Evolutionary conservation across 2,113 vertebrate genomes (phyloP).

Genomic region (Trogon surrucura): DNA sequence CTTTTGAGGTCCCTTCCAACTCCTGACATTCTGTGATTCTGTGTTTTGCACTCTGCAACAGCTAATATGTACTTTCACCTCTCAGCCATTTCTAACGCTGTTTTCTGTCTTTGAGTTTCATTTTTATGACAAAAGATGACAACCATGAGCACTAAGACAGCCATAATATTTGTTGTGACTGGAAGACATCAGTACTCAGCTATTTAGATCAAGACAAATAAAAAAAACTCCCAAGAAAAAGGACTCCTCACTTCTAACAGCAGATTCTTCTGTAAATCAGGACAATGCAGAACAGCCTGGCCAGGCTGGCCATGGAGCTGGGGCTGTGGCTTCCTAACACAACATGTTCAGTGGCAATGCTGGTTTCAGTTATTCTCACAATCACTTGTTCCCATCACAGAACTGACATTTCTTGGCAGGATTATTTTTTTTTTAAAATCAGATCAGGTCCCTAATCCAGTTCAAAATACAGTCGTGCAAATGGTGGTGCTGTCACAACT

Average conservation of each 20-base stretch:
- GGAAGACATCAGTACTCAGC: background rate
- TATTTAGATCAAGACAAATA: background rate
- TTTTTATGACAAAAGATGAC: background rate
- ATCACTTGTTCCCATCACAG: background rate
- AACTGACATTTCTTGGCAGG: slow-evolving; percentile 2
- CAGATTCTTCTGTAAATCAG: background rate
- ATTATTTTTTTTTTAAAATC: background rate
- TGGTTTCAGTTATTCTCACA: slow-evolving; percentile 29
- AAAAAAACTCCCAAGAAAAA: background rate
- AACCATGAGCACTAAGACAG: background rate
- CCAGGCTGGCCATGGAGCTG: background rate
- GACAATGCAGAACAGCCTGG: background rate
- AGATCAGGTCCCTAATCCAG: background rate
- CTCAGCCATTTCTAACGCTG: background rate
- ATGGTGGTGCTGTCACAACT: background rate
- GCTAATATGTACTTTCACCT: background rate
- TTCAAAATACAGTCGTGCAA: background rate
- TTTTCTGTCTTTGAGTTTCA: background rate
- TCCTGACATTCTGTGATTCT: no score
- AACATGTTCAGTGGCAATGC: background rate
- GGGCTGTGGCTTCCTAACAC: background rate
- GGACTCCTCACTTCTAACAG: background rate
- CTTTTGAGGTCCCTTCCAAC: no score
- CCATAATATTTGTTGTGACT: background rate
- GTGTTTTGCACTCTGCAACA: background rate